Evolutionary conservation across 2,113 vertebrate species (phyloP), one percentile per base, ranked within the genome.

Genomic region (Pyxicephalus adspersus): DNA sequence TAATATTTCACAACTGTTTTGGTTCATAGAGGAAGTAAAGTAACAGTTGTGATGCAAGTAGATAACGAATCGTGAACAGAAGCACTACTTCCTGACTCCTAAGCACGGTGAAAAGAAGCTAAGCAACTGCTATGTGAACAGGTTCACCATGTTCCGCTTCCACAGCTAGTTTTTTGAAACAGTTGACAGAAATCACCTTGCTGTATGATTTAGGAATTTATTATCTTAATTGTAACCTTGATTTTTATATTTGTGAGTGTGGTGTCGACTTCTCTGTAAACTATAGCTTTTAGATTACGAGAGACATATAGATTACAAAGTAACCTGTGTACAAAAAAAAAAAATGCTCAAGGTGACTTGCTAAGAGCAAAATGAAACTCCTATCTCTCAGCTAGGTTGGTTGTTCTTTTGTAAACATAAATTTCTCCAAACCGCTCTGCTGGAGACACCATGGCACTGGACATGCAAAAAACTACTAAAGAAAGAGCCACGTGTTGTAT

Each of bases 11-110:
- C 38, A 70, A 52, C 22, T 7, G 23, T 31, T 54, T 3, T 71
- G 50, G 26, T 55, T 72, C 25, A 72, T n/a, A 26, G 13, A 57
- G 70, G 70, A 73, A 73, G 70, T 73, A 7, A 20, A 57, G 51
- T 1, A 57, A 72, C 7, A 18, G 0, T 16, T 29, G 26, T 72
- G 68, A 57, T 57, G 66, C 51, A 68, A 68, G 66, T 15, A 17
- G 22, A 68, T 45, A 20, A 18, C 57, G 28, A 29, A 16, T 28
- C 3, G 17, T 3, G 28, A 73, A 11, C 70, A 58, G 70, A 52
- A 34, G 51, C 52, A 3, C 13, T 8, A 57, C 70, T 73, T 73
- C 52, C 52, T 72, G 25, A 72, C 18, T 19, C 31, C 31, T 45
- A 13, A 45, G 38, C 38, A 13, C 34, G 25, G 54, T 3, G 11